phyloP scores from a whole-genome alignment of 2,797 vertebrate genomes.

The Mus spretus region DNA sequence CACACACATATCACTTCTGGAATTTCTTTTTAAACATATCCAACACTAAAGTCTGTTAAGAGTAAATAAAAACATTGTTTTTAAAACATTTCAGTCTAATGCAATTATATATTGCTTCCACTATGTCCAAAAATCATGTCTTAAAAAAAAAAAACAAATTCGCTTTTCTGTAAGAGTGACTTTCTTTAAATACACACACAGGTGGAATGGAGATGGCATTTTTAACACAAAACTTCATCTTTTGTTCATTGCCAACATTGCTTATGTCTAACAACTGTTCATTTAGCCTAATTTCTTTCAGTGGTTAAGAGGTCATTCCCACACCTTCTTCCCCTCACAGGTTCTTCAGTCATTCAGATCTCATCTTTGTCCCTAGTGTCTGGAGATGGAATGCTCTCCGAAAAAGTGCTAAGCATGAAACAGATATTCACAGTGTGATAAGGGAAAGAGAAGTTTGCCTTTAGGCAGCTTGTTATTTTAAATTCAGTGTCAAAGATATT shows the following conservation, averaged over 20 bases:
- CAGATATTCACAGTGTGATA: slow-evolving; percentile 18
- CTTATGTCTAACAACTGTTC: background rate
- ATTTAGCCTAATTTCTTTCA: slow-evolving; percentile 8
- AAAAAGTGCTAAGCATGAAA: slow-evolving; percentile 59
- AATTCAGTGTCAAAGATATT: slow-evolving; percentile 62
- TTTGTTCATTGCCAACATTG: background rate
- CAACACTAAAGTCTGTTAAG: slow-evolving; percentile 65
- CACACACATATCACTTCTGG: background rate
- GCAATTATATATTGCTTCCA: slow-evolving; percentile 20
- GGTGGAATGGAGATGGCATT: background rate
- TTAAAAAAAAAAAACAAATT: slow-evolving; percentile 55
- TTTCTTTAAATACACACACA: slow-evolving; percentile 37
- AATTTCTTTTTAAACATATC: slow-evolving; percentile 59
- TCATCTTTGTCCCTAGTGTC: background rate
- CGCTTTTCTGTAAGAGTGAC: background rate
- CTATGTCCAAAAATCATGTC: background rate
- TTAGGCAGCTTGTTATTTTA: slow-evolving; percentile 76
- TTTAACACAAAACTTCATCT: slow-evolving; percentile 25
- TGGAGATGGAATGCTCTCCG: background rate
- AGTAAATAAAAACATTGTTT: background rate
- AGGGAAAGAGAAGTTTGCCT: slow-evolving; percentile 59
- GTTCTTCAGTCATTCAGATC: background rate
- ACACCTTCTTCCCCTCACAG: background rate
- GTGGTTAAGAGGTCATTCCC: background rate
- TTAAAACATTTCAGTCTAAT: slow-evolving; percentile 50